Evolutionary conservation across 2,797 vertebrate genomes (phyloP).

Genomic region (Fistularia commersonii): DNA sequence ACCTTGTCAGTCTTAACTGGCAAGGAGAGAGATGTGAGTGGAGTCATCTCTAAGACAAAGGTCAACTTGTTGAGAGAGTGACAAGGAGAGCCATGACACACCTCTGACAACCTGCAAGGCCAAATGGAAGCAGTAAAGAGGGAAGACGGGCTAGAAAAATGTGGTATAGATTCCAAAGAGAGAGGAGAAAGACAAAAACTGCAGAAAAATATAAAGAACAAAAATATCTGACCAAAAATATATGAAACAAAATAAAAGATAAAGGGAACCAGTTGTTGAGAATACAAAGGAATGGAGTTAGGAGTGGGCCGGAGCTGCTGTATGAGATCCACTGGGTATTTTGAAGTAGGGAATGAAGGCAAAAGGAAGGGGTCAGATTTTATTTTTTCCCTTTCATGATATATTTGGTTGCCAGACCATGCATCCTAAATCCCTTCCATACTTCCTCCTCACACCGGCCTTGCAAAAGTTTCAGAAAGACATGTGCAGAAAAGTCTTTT

Average conservation of each 20-base stretch:
- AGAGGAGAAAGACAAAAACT: constrained; percentile 13
- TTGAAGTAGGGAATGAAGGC: constrained; percentile 18
- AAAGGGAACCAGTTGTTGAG: constrained; percentile 54
- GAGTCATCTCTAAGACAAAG: constrained; percentile 71
- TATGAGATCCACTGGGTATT: constrained; percentile 46
- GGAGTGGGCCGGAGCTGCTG: constrained; percentile 45
- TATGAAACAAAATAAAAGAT: constrained; percentile 48
- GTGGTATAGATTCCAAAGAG: constrained; percentile 1
- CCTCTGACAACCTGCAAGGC: constrained; percentile 47
- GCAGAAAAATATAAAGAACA: constrained; percentile 22
- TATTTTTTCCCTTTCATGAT: constrained; percentile 64
- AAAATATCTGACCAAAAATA: constrained; percentile 28
- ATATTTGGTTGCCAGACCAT: constrained; percentile 62
- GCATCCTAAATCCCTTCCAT: constrained; percentile 51
- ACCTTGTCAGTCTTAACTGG: constrained; percentile 58
- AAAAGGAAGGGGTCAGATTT: constrained; percentile 31
- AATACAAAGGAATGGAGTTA: constrained; percentile 55
- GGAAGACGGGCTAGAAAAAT: constrained; percentile 16
- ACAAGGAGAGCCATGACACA: constrained; percentile 66
- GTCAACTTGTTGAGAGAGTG: constrained; percentile 70
- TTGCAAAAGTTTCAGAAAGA: constrained; percentile 8
- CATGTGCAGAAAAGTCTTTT: too few species aligned
- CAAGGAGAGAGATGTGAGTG: constrained; percentile 42
- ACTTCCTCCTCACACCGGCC: neutral
- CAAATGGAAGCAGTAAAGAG: constrained; percentile 8